Evolutionary conservation across 1,140 invertebrate species (phyloP), one percentile per base, ranked within the genome.

Genomic region (Andricus grossulariae): DNA sequence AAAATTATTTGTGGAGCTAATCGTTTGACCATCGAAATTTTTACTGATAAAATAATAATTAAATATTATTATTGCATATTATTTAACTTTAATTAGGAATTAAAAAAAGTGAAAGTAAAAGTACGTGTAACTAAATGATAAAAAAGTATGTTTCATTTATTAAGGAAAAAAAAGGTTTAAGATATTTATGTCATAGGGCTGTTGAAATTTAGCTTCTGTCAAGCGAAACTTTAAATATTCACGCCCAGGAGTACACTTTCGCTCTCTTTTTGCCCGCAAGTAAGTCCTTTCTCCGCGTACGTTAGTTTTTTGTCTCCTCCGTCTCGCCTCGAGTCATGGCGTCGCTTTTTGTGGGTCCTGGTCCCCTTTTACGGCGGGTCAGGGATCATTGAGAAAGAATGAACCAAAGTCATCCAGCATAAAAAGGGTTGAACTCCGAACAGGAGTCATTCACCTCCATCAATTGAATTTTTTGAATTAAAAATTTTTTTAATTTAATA

Each of bases 171-270:
- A 75, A 50, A 54, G 21, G 32, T 74, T 70, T 76, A 75, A 10
- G 10, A 45, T 45, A 45, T 45, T 45, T 45, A 45, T 45, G 39
- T 45, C 39, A 45, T 45, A 45, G 39, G 39, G 10, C 39, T 45
- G 39, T 45, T 45, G 39, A 45, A 45, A 45, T 45, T 45, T 45
- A 45, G 39, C 39, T 21, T 75, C 76, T 80, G 25, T 80, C 79
- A 80, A 75, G 74, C 6, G 77, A 60, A 32, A 77, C 55, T 74
- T 72, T 74, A 75, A 81, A 83, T 81, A 79, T 76, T 76, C 71
- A 57, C 19, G 19, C 11, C 55, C 19, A 57, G 55, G 55, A 57
- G 73, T 73, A 79, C 74, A 74, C 78, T 77, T 81, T 79, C 60
- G 70, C 77, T 78, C n/a, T 50, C 74, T 79, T 74, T 80, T 71